Percentiles rank a stretch among this genome's conserved stretches.
Conservation (phyloP, 2,888 invertebrate genomes). For the Dione juno region DNA sequence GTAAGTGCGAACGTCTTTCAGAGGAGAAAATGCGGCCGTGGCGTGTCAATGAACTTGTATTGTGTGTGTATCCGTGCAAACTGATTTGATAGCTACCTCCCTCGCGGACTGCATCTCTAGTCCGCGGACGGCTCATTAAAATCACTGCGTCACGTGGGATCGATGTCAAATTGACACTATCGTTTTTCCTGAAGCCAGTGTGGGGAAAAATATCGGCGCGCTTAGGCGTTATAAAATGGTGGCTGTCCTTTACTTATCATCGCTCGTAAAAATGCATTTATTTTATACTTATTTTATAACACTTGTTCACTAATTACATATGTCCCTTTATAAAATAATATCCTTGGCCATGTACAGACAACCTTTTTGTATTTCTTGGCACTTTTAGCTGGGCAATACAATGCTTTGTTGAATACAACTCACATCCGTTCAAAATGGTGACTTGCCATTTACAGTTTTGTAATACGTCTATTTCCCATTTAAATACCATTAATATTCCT, state of each 20-base stretch:
- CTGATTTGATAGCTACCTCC: conserved; percentile 86
- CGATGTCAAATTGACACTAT: conserved; percentile 86
- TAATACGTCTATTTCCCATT: conserved; percentile 43
- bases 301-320: conserved; percentile 52
- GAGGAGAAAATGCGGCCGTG: conserved; percentile 84
- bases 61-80: conserved; percentile 85
- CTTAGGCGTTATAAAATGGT: conserved; percentile 84
- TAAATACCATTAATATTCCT: conserved; percentile 3
- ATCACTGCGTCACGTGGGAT: conserved; percentile 89
- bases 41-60: conserved; percentile 85
- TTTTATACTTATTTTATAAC: conserved; percentile 60
- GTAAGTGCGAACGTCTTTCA: conserved; percentile 87
- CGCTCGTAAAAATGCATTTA: conserved; percentile 67
- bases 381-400: conserved; percentile 59
- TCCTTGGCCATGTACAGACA: conserved; percentile 53
- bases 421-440: conserved; percentile 87
- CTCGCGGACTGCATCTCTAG: conserved; percentile 86
- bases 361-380: conserved; percentile 59
- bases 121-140: conserved; percentile 87
- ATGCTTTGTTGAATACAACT: conserved; percentile 77
- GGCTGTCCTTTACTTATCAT: conserved; percentile 76
- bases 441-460: conserved; percentile 73
- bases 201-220: conserved; percentile 80
- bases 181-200: conserved; percentile 82
- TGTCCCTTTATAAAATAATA: conserved; percentile 59